phyloP scores from a whole-genome alignment of 2,113 vertebrate genomes.

The Proterorhinus semilunaris region DNA sequence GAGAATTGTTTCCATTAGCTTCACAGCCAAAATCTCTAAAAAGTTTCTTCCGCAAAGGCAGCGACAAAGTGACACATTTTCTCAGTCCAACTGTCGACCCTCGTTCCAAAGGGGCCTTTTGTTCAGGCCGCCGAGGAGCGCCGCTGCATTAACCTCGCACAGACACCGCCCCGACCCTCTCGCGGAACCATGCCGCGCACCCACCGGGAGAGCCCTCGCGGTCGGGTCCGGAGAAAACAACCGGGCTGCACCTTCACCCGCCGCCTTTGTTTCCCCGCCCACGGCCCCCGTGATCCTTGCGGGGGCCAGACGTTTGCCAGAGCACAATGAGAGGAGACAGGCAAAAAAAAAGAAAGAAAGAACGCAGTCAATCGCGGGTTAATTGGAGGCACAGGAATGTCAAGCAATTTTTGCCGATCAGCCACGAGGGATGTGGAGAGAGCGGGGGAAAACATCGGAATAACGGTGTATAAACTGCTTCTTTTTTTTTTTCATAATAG shows the following conservation, averaged over 20 bases:
- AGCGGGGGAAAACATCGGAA: constrained; percentile 56
- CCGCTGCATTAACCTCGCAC: constrained; percentile 47
- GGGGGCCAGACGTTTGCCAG: constrained; percentile 35
- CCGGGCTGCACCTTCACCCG: constrained; percentile 59
- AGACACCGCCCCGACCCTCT: constrained; percentile 46
- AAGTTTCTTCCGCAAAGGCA: not conserved
- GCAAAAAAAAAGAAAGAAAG: constrained; percentile 55
- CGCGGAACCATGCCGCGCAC: constrained; percentile 43
- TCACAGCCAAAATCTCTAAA: too few species aligned
- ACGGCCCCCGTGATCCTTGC: constrained; percentile 18
- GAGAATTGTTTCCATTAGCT: too few species aligned
- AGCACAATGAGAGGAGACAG: constrained; percentile 74
- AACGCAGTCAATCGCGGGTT: constrained; percentile 79
- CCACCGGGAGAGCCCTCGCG: constrained; percentile 57
- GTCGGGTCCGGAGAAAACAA: constrained; percentile 47
- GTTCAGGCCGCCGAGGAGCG: constrained; percentile 31
- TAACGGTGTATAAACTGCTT: constrained; percentile 58
- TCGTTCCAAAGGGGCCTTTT: constrained; percentile 36
- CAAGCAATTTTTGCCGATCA: constrained; percentile 76
- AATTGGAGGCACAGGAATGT: constrained; percentile 77
- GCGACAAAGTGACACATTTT: constrained; percentile 26
- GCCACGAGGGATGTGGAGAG: constrained; percentile 69
- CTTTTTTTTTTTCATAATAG: constrained; percentile 52
- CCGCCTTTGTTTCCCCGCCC: constrained; percentile 35
- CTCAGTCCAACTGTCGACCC: not conserved